These are phyloP conservation scores for Sus cebifrons DNA, from an alignment of 2,797 vertebrate species.

Conservation along the genomic window DNA sequence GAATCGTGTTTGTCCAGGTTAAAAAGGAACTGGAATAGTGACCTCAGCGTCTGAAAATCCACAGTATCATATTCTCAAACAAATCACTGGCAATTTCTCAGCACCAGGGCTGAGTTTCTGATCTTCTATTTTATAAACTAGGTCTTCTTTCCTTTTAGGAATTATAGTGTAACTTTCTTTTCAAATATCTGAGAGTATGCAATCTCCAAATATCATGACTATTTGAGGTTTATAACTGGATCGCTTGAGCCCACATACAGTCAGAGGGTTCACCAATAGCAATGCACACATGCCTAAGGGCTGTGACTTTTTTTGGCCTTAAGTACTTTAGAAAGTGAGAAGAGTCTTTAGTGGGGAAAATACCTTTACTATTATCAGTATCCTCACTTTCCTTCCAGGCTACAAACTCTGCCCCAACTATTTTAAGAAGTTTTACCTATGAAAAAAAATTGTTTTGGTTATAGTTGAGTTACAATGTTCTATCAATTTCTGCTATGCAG, in stretches of 20 bases:
- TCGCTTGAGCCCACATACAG: neutral
- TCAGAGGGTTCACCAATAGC: neutral
- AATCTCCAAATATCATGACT: neutral
- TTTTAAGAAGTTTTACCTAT: conserved; percentile 22
- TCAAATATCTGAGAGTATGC: neutral
- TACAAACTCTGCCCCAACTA: conserved; percentile 9
- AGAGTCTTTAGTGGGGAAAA: neutral
- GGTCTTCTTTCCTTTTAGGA: conserved; percentile 13
- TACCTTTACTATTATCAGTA: neutral
- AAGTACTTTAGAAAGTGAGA: conserved; percentile 20
- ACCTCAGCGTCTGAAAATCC: conserved; percentile 82
- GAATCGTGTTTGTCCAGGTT: conserved; percentile 54
- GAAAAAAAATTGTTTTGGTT: too few relatives aligned
- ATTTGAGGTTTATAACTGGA: neutral
- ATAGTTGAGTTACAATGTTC: too few relatives aligned
- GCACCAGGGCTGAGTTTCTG: neutral
- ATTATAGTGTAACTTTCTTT: neutral
- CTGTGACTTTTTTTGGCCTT: neutral
- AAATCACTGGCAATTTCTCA: conserved; percentile 69
- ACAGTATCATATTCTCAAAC: conserved; percentile 75
- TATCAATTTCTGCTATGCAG: too few relatives aligned
- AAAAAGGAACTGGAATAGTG: conserved; percentile 73
- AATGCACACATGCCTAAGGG: neutral
- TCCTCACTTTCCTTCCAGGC: neutral
- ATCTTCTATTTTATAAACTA: conserved; percentile 20